Percentiles rank a stretch among this genome's conserved stretches.
These are phyloP conservation scores for Plecturocebus donacophilus DNA, from an alignment of 2,113 vertebrate genomes.

Conservation along the genomic window DNA sequence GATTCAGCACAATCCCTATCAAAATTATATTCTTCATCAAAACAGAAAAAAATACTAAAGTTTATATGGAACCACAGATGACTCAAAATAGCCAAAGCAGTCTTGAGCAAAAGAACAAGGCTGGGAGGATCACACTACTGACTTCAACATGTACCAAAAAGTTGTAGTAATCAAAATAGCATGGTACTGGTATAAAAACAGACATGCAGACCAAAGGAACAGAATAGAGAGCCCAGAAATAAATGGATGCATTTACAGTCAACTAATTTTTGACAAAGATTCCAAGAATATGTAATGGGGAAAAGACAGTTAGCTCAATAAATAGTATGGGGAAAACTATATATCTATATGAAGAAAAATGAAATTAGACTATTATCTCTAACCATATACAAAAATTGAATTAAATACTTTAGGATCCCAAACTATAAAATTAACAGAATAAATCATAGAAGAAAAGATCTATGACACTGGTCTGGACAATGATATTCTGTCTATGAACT, in stretches of 20 bases:
- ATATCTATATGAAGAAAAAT: background rate
- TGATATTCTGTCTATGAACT: background rate
- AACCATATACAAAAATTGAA: background rate
- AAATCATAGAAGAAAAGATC: background rate
- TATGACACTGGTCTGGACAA: background rate
- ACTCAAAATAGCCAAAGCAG: background rate
- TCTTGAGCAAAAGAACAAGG: background rate
- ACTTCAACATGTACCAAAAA: background rate
- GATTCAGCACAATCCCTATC: background rate
- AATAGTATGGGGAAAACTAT: background rate
- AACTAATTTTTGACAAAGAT: background rate
- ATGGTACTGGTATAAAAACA: background rate
- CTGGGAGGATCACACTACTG: background rate
- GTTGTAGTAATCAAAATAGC: background rate
- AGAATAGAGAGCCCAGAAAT: background rate
- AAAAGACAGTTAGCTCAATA: background rate
- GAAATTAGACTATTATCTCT: background rate
- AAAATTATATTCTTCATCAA: background rate
- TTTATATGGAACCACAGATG: background rate
- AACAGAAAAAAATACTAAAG: background rate
- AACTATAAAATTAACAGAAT: background rate
- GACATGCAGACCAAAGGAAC: background rate
- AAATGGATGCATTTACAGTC: background rate
- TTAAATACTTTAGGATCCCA: background rate
- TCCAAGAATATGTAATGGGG: background rate